These are phyloP conservation scores for Ramazzottius varieornatus DNA, from an alignment of 2,888 invertebrate species.

Conservation along the genomic window DNA sequence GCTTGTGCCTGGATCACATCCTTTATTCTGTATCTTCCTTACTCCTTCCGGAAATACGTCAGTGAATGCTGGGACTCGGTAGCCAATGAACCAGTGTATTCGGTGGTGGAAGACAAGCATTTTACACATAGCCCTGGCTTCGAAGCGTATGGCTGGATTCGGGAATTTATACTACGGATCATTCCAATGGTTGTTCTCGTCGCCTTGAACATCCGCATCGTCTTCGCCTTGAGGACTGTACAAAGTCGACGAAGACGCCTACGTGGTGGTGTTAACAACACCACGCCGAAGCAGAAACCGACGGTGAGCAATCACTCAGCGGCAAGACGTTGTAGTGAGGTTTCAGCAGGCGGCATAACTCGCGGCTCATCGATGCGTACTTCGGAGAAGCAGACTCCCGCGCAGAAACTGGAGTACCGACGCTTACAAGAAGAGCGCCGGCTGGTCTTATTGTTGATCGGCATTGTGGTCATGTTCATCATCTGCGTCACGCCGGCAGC, in stretches of 20 bases:
- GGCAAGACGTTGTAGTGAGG: background rate
- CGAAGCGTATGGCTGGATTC: conserved; percentile 20
- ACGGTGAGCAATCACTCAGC: background rate
- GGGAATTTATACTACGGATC: conserved; percentile 24
- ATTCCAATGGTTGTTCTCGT: conserved; percentile 26
- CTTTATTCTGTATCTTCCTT: conserved; percentile 40
- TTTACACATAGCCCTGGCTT: conserved; percentile 15
- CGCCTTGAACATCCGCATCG: conserved; percentile 25
- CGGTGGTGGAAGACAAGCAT: conserved; percentile 10
- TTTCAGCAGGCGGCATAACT: background rate
- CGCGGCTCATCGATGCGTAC: background rate
- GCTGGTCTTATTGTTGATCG: conserved; percentile 24
- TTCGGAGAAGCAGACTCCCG: background rate
- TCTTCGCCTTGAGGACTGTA: conserved; percentile 24
- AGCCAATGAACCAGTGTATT: conserved; percentile 6
- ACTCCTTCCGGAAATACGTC: conserved; percentile 30
- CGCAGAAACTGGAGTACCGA: background rate
- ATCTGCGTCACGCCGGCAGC: conserved; percentile 27
- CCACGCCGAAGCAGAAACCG: background rate
- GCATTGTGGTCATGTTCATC: conserved; percentile 27
- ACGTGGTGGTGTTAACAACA: background rate
- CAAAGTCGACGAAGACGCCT: background rate
- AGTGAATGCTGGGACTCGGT: conserved; percentile 1
- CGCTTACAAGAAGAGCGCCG: conserved; percentile 25
- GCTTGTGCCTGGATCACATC: conserved; percentile 36